Base-by-base conservation (phyloP, 1,140 invertebrate species). In the Pissodes strobi region DNA sequence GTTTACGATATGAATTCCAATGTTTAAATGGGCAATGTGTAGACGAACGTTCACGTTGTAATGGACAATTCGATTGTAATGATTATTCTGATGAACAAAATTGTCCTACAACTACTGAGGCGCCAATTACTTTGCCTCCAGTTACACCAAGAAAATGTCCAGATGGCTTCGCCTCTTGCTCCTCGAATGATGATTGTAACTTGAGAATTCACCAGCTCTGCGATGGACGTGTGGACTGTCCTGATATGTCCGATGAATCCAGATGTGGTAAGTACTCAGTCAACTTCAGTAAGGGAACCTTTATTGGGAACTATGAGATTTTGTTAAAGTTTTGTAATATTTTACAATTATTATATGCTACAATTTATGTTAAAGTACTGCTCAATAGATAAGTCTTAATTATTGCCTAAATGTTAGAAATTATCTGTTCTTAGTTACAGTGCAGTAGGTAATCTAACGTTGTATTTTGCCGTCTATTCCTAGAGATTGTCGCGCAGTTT, bases 11-110 rank as follows among this genome's bases (percentile, higher is more conserved):
- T 69, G 86, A 98, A 80, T 93, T 94, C 4, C 93, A 90, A 0
- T 98, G 96, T 60, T 25, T 22, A 27, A 78, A 81, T 39, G 57
- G 86, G 90, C n/a, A 81, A 72, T 96, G 94, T 72, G 86, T 95
- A 56, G 75, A 82, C 0, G 75, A 78, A 34, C 76, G 75, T 39
- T 78, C 80, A 49, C 80, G 85, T 58, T 96, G 93, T 79, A 85
- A 95, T 74, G 83, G 87, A n/a, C 74, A 78, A 34, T 60, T 62
- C 9, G 85, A 92, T 58, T 95, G 92, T 73, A 72, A 73, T 1
- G 92, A 94, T 74, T 82, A 81, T 19, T 89, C 89, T 43, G 93
- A 95, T 78, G 92, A 95, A 79, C 74, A 79, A 9, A 73, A 79
- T 64, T 82, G 81, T 66, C 55, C 63, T 23, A 68, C 64, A 41